Base-by-base conservation (phyloP, 2,797 vertebrate genomes). In the Danio choprae region DNA sequence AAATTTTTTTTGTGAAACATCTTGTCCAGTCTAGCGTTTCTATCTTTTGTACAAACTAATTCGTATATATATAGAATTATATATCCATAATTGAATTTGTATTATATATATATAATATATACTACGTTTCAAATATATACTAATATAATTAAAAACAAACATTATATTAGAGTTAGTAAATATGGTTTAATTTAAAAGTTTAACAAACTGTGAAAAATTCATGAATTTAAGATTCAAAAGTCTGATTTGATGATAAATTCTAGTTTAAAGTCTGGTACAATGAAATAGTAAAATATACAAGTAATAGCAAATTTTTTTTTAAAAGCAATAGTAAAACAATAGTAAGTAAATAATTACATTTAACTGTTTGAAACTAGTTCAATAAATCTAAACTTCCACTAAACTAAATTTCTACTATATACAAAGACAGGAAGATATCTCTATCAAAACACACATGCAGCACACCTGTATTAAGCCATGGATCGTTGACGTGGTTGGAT, bases 391-490 rank as follows among this genome's bases (percentile, higher is more conserved):
- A 10, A 51, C 22, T 38, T 10, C 44, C 40, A 48, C 29, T 20
- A 64, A 53, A 38, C 4, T 41, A 64, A 9, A 9, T 12, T 53
- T 46, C 43, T 16, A 29, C 38, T 12, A 69, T 70, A 18, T 15
- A 56, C 3, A 72, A 12, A 44, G 0, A 38, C 12, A 22, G 1
- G 11, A 56, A 50, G 5, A 72, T 44, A 43, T 22, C 22, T 48
- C 10, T 15, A 48, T 77, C 5, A 15, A 15, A 67, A 69, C 22
- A 69, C 46, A 38, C 7, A 29, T 63, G 43, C 13, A 20, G 59
- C 16, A 68, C 55, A 71, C 43, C 56, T 65, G 76, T 60, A 81
- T 36, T 18, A 11, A 72, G 18, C 50, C 55, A 13, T 6, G 41
- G 43, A 46, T 46, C 65, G 55, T 63, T 73, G 72, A 73, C 53